phyloP scores from a whole-genome alignment of 2,888 invertebrate genomes.

The Caenorhabditis afra region DNA sequence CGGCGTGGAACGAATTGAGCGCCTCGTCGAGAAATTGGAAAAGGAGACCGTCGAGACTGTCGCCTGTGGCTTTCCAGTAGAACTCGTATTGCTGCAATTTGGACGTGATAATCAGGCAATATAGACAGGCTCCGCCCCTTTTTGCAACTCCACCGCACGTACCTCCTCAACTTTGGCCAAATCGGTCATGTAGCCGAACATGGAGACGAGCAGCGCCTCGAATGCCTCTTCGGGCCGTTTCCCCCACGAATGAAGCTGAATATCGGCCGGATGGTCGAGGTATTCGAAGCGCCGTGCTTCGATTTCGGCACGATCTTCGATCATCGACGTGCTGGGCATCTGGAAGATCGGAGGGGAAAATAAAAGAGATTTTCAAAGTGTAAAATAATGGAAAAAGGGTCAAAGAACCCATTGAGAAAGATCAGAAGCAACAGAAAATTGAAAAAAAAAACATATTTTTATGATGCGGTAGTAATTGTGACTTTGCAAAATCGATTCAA shows the following conservation, averaged over 20 bases:
- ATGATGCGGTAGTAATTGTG: slow-evolving; percentile 12
- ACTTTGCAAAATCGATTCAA: too few relatives aligned
- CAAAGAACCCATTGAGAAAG: background rate
- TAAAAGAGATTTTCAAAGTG: too few relatives aligned
- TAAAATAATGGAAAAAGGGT: background rate
- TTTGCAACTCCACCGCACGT: too few relatives aligned
- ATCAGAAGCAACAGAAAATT: background rate
- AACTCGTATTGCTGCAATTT: slow-evolving; percentile 85
- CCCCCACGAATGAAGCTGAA: slow-evolving; percentile 98
- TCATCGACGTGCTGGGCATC: slow-evolving; percentile 59
- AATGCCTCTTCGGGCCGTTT: slow-evolving; percentile 84
- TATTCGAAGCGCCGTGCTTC: slow-evolving; percentile 77
- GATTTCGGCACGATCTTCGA: slow-evolving; percentile 46
- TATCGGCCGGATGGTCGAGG: slow-evolving; percentile 96
- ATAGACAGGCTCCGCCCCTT: too few relatives aligned
- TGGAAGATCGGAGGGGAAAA: background rate
- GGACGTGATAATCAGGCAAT: too few relatives aligned
- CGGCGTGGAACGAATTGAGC: slow-evolving; percentile 90
- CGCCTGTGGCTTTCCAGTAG: slow-evolving; percentile 90
- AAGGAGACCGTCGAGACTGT: slow-evolving; percentile 91
- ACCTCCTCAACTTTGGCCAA: slow-evolving; percentile 85
- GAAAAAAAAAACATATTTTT: slow-evolving; percentile 12
- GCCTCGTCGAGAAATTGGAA: slow-evolving; percentile 96
- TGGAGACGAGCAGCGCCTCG: slow-evolving; percentile 87
- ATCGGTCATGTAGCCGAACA: slow-evolving; percentile 95